Evolutionary conservation across 2,113 vertebrate genomes (phyloP).

Genomic region (Rhinoderma darwinii): DNA sequence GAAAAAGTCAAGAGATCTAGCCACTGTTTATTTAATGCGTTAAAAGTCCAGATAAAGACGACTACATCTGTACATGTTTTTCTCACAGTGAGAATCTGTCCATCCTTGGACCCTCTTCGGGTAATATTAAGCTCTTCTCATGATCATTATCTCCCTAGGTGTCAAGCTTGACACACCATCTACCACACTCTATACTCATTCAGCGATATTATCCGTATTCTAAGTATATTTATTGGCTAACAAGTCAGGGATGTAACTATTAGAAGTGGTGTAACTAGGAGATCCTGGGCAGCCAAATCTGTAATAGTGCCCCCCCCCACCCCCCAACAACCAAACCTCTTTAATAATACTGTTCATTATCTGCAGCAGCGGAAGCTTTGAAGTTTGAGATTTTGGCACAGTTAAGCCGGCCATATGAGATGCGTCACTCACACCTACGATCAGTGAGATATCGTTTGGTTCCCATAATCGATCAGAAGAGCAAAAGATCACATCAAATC

Average conservation of each 20-base stretch:
- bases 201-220: neutral
- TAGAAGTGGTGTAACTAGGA: neutral
- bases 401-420: neutral
- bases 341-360: neutral
- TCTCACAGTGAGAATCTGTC: neutral
- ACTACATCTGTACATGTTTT: neutral
- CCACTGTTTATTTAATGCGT: too few relatives aligned
- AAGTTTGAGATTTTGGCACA: neutral
- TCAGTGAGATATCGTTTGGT: neutral
- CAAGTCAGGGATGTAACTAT: neutral
- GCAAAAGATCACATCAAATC: neutral
- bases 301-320: neutral
- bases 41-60: too few relatives aligned
- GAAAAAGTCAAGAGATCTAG: too few relatives aligned
- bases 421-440: neutral
- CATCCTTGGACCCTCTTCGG: neutral
- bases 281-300: neutral
- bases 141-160: neutral
- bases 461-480: neutral
- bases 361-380: neutral
- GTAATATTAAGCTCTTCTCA: neutral
- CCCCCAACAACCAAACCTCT: neutral
- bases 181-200: neutral
- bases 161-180: neutral
- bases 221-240: neutral